Percentiles rank a stretch among this genome's conserved stretches.
Conservation (phyloP, 2,113 vertebrate species). For the Rhinolophus ferrumequinum region DNA sequence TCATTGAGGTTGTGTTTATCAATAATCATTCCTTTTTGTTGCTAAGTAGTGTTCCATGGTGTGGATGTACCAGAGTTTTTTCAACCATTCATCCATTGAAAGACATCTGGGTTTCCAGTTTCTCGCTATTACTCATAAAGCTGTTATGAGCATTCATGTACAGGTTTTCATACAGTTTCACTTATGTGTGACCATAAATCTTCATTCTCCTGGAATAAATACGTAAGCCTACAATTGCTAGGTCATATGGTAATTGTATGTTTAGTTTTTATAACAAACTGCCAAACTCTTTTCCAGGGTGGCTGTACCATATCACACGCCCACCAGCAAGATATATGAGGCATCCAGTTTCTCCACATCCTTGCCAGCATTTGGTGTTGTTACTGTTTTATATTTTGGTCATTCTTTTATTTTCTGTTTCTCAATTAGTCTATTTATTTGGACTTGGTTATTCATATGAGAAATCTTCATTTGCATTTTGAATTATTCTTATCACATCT, state of each 20-base stretch:
- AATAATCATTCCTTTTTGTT: slow-evolving; percentile 12
- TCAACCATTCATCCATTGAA: neutral
- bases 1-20: neutral
- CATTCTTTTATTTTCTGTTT: neutral
- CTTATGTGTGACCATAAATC: neutral
- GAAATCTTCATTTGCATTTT: neutral
- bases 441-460: neutral
- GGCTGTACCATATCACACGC: neutral
- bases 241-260: neutral
- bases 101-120: neutral
- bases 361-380: neutral
- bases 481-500: neutral
- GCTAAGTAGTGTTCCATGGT: neutral
- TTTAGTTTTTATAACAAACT: neutral
- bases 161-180: neutral
- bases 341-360: neutral
- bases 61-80: neutral
- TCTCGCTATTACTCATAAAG: neutral
- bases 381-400: neutral
- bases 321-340: neutral
- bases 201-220: slow-evolving; percentile 17
- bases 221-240: neutral
- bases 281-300: neutral
- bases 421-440: neutral
- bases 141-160: neutral